Evolutionary conservation across 2,888 invertebrate genomes (phyloP).

Genomic region (Pecten maximus): DNA sequence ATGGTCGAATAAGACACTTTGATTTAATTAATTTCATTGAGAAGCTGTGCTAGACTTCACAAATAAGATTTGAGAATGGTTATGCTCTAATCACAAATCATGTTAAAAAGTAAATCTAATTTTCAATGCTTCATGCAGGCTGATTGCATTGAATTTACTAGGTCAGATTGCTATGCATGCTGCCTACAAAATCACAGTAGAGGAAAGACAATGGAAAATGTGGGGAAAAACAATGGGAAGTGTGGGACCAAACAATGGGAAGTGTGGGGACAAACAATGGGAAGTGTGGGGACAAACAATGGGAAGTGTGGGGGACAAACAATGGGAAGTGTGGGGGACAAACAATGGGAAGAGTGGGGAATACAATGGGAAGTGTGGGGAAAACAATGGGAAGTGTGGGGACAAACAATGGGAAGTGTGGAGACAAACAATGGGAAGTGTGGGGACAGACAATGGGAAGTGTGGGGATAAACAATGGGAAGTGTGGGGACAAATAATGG

Average conservation of each 20-base stretch:
- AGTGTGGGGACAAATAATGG: neutral
- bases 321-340: neutral
- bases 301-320: neutral
- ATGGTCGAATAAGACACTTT: neutral
- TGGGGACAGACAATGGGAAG: neutral
- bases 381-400: neutral
- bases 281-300: neutral
- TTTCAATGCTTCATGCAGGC: neutral
- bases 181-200: too few relatives aligned
- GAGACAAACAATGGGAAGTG: neutral
- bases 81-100: neutral
- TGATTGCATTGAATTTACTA: neutral
- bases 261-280: neutral
- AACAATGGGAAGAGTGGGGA: neutral
- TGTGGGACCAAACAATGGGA: neutral
- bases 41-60: neutral
- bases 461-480: neutral
- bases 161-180: too few relatives aligned
- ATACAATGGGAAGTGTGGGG: neutral
- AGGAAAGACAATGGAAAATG: neutral
- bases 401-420: neutral
- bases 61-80: neutral
- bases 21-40: neutral
- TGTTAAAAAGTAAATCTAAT: neutral
- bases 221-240: too few relatives aligned